Evolutionary conservation across 2,888 invertebrate species (phyloP).

Genomic region (Eurois occulta): DNA sequence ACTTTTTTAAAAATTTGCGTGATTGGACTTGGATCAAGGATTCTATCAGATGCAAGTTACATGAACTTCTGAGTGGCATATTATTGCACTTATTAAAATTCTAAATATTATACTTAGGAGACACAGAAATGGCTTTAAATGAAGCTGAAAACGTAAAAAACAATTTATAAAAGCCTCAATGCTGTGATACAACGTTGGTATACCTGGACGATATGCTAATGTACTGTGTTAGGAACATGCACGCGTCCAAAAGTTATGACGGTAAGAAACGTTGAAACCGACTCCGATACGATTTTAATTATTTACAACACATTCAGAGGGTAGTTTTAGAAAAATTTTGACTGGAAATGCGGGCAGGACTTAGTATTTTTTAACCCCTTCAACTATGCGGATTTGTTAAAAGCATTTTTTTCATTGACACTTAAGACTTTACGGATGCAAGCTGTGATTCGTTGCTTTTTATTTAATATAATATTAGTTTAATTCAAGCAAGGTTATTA

Average conservation of each 20-base stretch:
- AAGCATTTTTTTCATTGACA: slow-evolving; percentile 6
- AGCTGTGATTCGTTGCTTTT: slow-evolving; percentile 9
- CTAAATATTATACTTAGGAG: background rate
- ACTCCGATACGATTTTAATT: slow-evolving; percentile 58
- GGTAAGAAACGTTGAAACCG: slow-evolving; percentile 25
- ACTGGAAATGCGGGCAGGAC: slow-evolving; percentile 24
- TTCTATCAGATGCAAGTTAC: slow-evolving; percentile 4
- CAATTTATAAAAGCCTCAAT: slow-evolving; percentile 2
- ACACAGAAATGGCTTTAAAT: slow-evolving; percentile 3
- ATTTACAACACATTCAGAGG: slow-evolving; percentile 38
- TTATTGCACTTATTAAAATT: background rate
- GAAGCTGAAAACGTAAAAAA: background rate
- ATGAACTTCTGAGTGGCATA: background rate
- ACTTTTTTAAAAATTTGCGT: background rate
- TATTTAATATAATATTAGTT: slow-evolving; percentile 9
- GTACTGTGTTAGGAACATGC: slow-evolving; percentile 67
- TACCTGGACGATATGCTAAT: slow-evolving; percentile 56
- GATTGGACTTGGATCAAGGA: slow-evolving; percentile 26
- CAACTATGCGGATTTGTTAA: slow-evolving; percentile 21
- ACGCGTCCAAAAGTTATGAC: slow-evolving; percentile 62
- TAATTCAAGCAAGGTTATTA: slow-evolving; percentile 34
- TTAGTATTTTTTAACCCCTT: slow-evolving; percentile 35
- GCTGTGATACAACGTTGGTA: slow-evolving; percentile 34
- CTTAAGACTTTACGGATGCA: background rate
- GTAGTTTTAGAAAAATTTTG: background rate